Conservation (phyloP, 2,113 vertebrate species). For the Candoia aspera region DNA sequence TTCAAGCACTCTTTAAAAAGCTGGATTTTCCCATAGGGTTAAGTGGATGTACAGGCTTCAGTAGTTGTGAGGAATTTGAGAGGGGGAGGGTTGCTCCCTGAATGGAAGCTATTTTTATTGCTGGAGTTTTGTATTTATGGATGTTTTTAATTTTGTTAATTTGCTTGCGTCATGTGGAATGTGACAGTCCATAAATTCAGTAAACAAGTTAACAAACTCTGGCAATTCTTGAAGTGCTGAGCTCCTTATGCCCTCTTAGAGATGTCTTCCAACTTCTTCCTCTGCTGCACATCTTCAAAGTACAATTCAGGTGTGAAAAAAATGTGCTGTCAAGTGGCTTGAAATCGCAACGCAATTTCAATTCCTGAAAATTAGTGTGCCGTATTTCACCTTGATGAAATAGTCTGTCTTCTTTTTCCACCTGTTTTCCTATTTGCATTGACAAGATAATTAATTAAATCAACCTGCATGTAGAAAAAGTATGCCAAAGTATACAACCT, state of each 20-base stretch:
- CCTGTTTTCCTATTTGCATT: not conserved
- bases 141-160: not conserved
- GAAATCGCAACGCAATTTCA: not conserved
- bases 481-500: not conserved
- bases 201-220: not conserved
- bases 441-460: not conserved
- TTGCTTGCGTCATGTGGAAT: not conserved
- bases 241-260: not conserved
- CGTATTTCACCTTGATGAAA: not conserved
- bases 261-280: not conserved
- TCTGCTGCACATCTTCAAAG: not conserved
- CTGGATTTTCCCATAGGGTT: not conserved
- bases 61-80: not conserved
- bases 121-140: not conserved
- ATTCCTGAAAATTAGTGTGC: not conserved
- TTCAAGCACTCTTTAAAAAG: not conserved
- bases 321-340: not conserved
- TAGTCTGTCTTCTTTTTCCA: no score
- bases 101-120: not conserved
- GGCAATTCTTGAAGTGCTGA: not conserved
- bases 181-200: not conserved
- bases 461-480: not conserved
- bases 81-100: not conserved
- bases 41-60: not conserved
- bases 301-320: not conserved